Evolutionary conservation across 2,113 vertebrate genomes (phyloP).

Genomic region (Herpailurus yagouaroundi): DNA sequence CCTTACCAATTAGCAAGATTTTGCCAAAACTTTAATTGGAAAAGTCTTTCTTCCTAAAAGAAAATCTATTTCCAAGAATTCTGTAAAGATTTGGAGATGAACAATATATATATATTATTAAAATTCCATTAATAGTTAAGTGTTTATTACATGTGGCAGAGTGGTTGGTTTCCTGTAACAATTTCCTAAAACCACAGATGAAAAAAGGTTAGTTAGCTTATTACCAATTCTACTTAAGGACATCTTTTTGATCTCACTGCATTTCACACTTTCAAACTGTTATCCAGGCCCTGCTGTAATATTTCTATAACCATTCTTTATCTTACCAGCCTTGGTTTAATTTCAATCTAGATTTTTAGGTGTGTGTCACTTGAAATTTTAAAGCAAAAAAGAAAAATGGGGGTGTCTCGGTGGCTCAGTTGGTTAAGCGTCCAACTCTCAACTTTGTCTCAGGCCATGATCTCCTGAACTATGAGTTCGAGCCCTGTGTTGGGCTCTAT

Average conservation of each 20-base stretch:
- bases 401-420: too few relatives aligned
- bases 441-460: too few relatives aligned
- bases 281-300: not conserved
- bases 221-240: not conserved
- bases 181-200: not conserved
- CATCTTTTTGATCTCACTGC: not conserved
- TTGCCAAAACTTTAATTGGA: constrained; percentile 39
- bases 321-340: not conserved
- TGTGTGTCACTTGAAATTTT: not conserved
- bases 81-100: not conserved
- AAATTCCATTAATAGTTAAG: not conserved
- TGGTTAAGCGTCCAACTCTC: too few relatives aligned
- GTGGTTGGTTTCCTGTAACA: not conserved
- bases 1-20: constrained; percentile 23
- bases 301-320: not conserved
- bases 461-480: too few relatives aligned
- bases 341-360: not conserved
- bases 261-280: constrained; percentile 20
- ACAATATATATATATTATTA: constrained; percentile 7
- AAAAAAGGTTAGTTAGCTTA: not conserved
- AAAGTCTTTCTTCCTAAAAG: not conserved
- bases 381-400: not conserved
- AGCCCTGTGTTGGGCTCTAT: too few relatives aligned
- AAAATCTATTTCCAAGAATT: constrained; percentile 19
- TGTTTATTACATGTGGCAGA: not conserved